Base-by-base conservation (phyloP, 2,113 vertebrate species). In the Scophthalmus maximus region DNA sequence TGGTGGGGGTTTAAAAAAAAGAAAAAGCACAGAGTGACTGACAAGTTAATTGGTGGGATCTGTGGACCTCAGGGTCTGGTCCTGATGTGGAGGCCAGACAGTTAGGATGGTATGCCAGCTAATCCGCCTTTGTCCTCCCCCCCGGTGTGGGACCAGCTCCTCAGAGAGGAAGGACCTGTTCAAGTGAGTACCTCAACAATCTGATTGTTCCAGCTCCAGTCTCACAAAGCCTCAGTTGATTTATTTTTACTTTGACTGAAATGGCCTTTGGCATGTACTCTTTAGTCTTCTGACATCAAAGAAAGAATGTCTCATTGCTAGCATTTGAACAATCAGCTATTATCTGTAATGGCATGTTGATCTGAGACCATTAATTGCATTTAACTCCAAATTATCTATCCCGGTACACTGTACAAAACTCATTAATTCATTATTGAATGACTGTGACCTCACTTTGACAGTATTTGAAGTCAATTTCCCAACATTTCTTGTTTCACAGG, bases 1-100 rank as follows among this genome's bases (percentile, higher is more conserved):
- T 4, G 18, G 70, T 14, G 40, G 71, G 60, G 73, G 12, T 47
- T 64, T 58, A 59, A 64, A 50, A 63, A 36, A 20, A 3, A 32
- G 22, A 34, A 76, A 85, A 84, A 76, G 66, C 85, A 71, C 58
- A 65, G 81, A 87, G 60, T 92, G 92, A 93, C 84, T 93, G 93
- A 94, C 91, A 91, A 87, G 89, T 87, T 92, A 93, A 93, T 93
- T 92, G 91, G 83, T 10, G 62, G 82, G 89, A 91, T 91, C 85
- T 87, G 73, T 86, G 76, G 79, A 86, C 79, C 87, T 83, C 47
- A 68, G 78, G 85, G 84, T 70, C 85, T 66, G 77, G 82, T 87
- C 86, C 82, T 87, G 91, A 92, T 90, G 85, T 88, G 74, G 78
- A 75, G 82, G 83, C 85, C 85, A 87, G 89, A 87, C 85, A 63